Percentiles rank a stretch among this genome's conserved stretches.
Evolutionary conservation across 64 coral and sea anemone genomes (phyloP).

Genomic region (Catalaphyllia jardinei): DNA sequence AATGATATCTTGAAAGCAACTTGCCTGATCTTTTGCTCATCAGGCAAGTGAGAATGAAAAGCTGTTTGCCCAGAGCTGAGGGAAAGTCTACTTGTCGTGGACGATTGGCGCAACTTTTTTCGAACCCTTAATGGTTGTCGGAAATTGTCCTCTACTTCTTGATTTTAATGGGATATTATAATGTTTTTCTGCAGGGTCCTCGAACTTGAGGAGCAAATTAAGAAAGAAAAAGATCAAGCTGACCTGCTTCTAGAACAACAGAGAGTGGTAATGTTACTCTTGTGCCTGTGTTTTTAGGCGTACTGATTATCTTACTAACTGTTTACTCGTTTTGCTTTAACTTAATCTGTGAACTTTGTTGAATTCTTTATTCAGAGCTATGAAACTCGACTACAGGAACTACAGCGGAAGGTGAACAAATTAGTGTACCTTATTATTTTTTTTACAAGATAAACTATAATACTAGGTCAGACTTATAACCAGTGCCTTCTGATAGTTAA

Average conservation of each 20-base stretch:
- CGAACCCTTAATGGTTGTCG: too few species aligned
- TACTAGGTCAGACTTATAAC: neutral
- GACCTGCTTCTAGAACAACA: constrained; percentile 87
- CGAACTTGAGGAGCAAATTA: constrained; percentile 92
- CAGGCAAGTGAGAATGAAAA: too few species aligned
- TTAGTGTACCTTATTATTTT: neutral
- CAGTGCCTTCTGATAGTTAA: too few species aligned
- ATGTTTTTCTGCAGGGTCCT: constrained; percentile 65
- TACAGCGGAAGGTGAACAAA: constrained; percentile 78
- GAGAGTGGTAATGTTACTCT: constrained; percentile 60
- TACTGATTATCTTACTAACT: neutral
- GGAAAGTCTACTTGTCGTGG: too few species aligned
- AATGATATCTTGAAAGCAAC: too few species aligned
- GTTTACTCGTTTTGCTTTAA: neutral
- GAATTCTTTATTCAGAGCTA: constrained; percentile 62
- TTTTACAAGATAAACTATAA: neutral
- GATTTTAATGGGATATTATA: too few species aligned
- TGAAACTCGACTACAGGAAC: constrained; percentile 75
- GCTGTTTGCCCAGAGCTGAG: too few species aligned
- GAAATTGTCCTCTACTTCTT: too few species aligned
- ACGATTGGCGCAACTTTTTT: too few species aligned
- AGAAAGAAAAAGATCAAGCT: constrained; percentile 90
- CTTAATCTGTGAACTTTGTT: too few species aligned
- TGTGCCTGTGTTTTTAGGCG: neutral
- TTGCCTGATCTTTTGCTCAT: too few species aligned